Percentiles rank a stretch among this genome's conserved stretches.
These are phyloP conservation scores for Crossaster papposus DNA, from an alignment of 53 echinoderm and acorn worm genomes.

Conservation along the genomic window DNA sequence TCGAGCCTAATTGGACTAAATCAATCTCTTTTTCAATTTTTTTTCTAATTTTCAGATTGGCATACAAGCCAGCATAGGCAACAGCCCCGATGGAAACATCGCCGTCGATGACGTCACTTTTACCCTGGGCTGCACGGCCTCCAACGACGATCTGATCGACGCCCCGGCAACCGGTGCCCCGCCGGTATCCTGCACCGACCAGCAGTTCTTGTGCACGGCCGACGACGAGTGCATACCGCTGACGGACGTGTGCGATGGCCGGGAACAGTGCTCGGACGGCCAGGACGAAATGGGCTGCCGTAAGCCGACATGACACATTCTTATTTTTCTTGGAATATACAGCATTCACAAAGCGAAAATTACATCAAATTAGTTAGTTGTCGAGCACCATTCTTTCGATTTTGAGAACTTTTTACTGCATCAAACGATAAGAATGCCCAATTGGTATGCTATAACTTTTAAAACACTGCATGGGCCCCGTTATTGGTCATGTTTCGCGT, in stretches of 20 bases:
- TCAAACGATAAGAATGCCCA: no score
- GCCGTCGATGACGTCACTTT: slow-evolving; percentile 88
- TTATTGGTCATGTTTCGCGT: no score
- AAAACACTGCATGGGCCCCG: no score
- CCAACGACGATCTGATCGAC: slow-evolving; percentile 33
- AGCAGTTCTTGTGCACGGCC: slow-evolving; percentile 33
- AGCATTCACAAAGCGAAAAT: no score
- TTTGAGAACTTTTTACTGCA: no score
- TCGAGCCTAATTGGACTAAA: no score
- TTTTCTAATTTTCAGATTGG: slow-evolving; percentile 57
- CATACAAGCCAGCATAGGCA: slow-evolving; percentile 76
- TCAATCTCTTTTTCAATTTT: neutral
- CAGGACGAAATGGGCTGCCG: slow-evolving; percentile 75
- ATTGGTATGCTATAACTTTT: no score
- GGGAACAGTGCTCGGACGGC: slow-evolving; percentile 75
- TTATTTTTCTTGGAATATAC: no score
- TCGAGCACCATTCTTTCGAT: no score
- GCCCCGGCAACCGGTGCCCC: slow-evolving; percentile 30
- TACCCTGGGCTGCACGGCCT: slow-evolving; percentile 69
- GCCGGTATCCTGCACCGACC: slow-evolving; percentile 20
- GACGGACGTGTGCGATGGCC: slow-evolving; percentile 67
- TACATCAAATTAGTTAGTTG: no score
- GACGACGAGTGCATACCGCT: slow-evolving; percentile 61
- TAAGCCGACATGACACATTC: slow-evolving; percentile 61
- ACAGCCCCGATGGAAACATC: slow-evolving; percentile 77